Base-by-base conservation (phyloP, 2,113 vertebrate genomes). In the Vulpes ferrilata region DNA sequence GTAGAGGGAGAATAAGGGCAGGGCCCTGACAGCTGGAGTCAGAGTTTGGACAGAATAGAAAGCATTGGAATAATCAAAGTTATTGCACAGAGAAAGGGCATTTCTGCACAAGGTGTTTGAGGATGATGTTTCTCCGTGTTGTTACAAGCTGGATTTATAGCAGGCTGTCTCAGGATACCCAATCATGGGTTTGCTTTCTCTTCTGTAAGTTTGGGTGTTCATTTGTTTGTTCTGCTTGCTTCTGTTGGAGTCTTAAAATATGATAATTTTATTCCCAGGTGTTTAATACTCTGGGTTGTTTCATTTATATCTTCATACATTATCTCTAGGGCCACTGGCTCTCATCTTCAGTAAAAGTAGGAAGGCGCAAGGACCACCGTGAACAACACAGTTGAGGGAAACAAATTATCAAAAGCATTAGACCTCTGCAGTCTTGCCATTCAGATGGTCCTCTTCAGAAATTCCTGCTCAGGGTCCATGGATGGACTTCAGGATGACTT, bases 171-270 rank as follows among this genome's bases (percentile, higher is more conserved):
- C 23, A 87, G 59, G 48, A 71, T 79, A 78, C 55, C 60, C 27
- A 48, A 11, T 55, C 74, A 27, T 13, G 3, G 19, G 32, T 30
- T 65, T 59, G 64, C 6, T 86, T 96, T 81, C 67, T 78, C 69
- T 80, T 69, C 67, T 73, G 3, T 69, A 64, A 20, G 7, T 82
- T 78, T 91, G 27, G 4, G n/a, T 79, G 35, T 71, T 57, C 27
- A n/a, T 93, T 83, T 93, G 32, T 88, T 84, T 78, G n/a, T 73
- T 95, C 38, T 97, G 43, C 11, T 35, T 83, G 57, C 12, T 96
- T 93, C 35, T 88, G 25, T 85, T 57, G 64, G 92, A 88, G 62
- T 93, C 57, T 67, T 69, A 65, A 78, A 74, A 83, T 43, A 38
- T 17, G 57, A 51, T 27, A 65, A 80, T 78, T 95, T 65, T 65